These are phyloP conservation scores for Lepus townsendii DNA, from an alignment of 2,797 vertebrate genomes.

Conservation along the genomic window DNA sequence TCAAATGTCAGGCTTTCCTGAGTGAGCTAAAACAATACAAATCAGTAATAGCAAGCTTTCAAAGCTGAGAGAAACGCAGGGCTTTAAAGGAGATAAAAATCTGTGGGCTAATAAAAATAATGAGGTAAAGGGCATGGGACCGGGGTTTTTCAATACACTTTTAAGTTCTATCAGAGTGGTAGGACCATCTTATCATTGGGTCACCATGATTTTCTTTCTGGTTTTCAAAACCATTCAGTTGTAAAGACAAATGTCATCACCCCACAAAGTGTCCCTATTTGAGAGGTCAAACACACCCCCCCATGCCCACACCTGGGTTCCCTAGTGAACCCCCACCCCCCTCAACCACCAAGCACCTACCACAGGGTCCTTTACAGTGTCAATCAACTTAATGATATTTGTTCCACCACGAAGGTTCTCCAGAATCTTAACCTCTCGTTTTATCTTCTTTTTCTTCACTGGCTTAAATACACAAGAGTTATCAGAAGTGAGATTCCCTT, in stretches of 20 bases:
- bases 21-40: conserved; percentile 12
- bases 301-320: neutral
- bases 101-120: conserved; percentile 18
- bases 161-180: neutral
- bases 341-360: conserved; percentile 88
- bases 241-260: conserved; percentile 25
- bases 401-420: conserved; percentile 98
- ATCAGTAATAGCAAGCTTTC: neutral
- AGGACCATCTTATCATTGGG: neutral
- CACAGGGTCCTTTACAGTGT: conserved; percentile 99
- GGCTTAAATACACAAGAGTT: conserved; percentile 93
- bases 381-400: conserved; percentile 98
- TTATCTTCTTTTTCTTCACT: conserved; percentile 99
- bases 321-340: neutral
- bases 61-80: conserved; percentile 44
- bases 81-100: neutral
- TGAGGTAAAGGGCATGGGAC: neutral
- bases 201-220: neutral
- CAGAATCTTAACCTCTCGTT: conserved; percentile 99
- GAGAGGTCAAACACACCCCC: neutral
- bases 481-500: conserved; percentile 89
- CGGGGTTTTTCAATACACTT: neutral
- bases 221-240: conserved; percentile 40
- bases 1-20: conserved; percentile 15
- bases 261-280: neutral